A percentile compares a stretch with the other conserved stretches of the same genome.
These are phyloP conservation scores for Corvus moneduloides DNA, from an alignment of 2,113 vertebrate species.

Conservation along the genomic window DNA sequence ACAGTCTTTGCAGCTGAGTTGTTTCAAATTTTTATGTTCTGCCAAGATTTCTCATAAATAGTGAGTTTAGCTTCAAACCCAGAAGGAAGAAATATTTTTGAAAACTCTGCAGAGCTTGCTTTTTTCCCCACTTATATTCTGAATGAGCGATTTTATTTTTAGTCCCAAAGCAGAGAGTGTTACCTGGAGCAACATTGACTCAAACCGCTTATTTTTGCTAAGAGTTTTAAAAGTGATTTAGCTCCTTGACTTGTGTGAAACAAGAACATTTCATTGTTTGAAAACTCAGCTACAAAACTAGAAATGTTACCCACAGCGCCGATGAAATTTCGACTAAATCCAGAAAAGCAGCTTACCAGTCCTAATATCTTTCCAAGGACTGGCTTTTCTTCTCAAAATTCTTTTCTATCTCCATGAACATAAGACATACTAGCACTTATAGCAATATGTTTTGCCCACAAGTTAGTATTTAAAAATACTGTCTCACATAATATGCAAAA, in stretches of 20 bases:
- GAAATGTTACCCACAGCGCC: background rate
- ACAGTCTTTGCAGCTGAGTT: background rate
- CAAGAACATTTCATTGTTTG: constrained; percentile 1
- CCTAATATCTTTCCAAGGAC: background rate
- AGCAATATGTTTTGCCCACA: background rate
- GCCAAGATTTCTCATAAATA: background rate
- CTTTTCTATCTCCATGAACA: background rate
- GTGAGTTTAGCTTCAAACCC: background rate
- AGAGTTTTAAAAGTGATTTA: constrained; percentile 42
- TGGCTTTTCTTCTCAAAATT: background rate
- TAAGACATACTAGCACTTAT: background rate
- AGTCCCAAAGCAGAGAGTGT: background rate
- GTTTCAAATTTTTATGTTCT: constrained; percentile 11
- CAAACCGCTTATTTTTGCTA: constrained; percentile 21
- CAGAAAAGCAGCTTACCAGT: background rate
- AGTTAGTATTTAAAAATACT: constrained; percentile 2
- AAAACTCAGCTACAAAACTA: constrained; percentile 19
- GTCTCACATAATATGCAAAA: background rate
- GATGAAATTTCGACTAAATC: constrained; percentile 30
- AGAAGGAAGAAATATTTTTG: constrained; percentile 22
- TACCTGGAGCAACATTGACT: constrained; percentile 27
- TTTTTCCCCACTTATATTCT: background rate
- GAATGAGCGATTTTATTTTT: constrained; percentile 14
- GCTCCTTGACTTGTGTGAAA: background rate
- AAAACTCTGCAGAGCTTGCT: background rate